phyloP scores from a whole-genome alignment of 2,888 invertebrate species.

The Tipula unca region DNA sequence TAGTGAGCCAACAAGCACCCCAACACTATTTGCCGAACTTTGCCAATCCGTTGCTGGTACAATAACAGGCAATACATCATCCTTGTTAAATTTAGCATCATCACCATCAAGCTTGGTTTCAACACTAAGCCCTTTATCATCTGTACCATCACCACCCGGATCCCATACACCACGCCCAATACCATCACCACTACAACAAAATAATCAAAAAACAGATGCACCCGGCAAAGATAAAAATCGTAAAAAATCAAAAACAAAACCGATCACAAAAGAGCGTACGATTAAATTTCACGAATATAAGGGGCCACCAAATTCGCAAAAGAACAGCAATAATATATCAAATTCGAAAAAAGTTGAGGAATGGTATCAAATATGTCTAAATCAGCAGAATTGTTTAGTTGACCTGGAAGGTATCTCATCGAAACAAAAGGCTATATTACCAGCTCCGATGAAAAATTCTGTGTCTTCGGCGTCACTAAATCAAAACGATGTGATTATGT shows the following conservation, averaged over 20 bases:
- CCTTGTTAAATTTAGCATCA: slow-evolving; percentile 46
- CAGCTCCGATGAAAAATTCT: slow-evolving; percentile 55
- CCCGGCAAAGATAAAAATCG: slow-evolving; percentile 70
- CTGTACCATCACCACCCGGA: slow-evolving; percentile 55
- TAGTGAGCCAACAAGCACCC: slow-evolving; percentile 33
- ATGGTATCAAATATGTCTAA: slow-evolving; percentile 81
- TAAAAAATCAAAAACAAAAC: slow-evolving; percentile 75
- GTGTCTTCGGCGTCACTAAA: slow-evolving; percentile 31
- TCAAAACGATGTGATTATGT: slow-evolving; percentile 34
- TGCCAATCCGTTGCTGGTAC: slow-evolving; percentile 48
- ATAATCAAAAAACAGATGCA: slow-evolving; percentile 45
- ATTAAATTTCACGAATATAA: slow-evolving; percentile 98
- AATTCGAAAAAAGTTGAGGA: slow-evolving; percentile 52
- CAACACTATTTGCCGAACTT: slow-evolving; percentile 49
- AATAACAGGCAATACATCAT: slow-evolving; percentile 37
- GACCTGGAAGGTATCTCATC: slow-evolving; percentile 57
- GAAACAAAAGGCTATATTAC: slow-evolving; percentile 70
- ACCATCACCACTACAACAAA: slow-evolving; percentile 39
- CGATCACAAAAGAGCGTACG: slow-evolving; percentile 70
- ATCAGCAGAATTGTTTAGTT: slow-evolving; percentile 84
- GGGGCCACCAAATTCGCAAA: slow-evolving; percentile 83
- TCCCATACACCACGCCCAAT: slow-evolving; percentile 48
- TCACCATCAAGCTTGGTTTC: slow-evolving; percentile 47
- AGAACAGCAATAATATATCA: slow-evolving; percentile 49
- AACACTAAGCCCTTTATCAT: slow-evolving; percentile 58